Evolutionary conservation across 2,113 vertebrate species (phyloP).

Genomic region (Poeciliopsis retropinna): DNA sequence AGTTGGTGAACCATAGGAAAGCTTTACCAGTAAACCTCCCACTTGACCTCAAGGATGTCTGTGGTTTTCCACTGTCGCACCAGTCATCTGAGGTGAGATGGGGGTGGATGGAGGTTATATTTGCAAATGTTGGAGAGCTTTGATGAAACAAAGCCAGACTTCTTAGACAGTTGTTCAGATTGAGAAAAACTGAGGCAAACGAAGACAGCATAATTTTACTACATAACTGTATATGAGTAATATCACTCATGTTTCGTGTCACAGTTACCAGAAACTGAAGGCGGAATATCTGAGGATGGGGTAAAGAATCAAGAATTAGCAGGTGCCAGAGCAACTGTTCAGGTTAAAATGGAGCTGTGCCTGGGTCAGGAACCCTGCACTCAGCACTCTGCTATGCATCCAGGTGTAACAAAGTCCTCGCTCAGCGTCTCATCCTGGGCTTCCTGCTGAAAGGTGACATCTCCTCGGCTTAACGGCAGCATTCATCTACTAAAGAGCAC

Average conservation of each 20-base stretch:
- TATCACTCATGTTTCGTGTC: conserved; percentile 25
- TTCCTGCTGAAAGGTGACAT: conserved; percentile 75
- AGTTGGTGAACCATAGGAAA: conserved; percentile 54
- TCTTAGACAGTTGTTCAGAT: conserved; percentile 10
- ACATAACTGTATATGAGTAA: conserved; percentile 12
- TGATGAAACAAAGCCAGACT: not conserved
- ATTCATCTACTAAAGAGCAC: conserved; percentile 77
- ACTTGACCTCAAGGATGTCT: conserved; percentile 72
- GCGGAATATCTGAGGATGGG: conserved; percentile 28
- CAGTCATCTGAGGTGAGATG: conserved; percentile 51
- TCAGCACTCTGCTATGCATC: conserved; percentile 73
- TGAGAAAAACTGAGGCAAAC: not conserved
- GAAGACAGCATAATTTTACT: conserved; percentile 1
- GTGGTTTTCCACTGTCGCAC: conserved; percentile 69
- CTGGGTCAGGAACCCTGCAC: conserved; percentile 75
- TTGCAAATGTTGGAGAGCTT: conserved; percentile 18
- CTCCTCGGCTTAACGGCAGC: conserved; percentile 66
- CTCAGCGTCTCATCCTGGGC: conserved; percentile 62
- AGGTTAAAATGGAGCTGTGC: conserved; percentile 69
- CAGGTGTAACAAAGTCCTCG: conserved; percentile 75
- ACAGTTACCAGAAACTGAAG: conserved; percentile 27
- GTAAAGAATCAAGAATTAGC: conserved; percentile 8
- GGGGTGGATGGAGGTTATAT: conserved; percentile 43
- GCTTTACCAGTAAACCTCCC: conserved; percentile 49
- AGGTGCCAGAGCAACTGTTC: conserved; percentile 51